phyloP scores from a whole-genome alignment of 2,888 invertebrate genomes.

The Chironomus riparius region DNA sequence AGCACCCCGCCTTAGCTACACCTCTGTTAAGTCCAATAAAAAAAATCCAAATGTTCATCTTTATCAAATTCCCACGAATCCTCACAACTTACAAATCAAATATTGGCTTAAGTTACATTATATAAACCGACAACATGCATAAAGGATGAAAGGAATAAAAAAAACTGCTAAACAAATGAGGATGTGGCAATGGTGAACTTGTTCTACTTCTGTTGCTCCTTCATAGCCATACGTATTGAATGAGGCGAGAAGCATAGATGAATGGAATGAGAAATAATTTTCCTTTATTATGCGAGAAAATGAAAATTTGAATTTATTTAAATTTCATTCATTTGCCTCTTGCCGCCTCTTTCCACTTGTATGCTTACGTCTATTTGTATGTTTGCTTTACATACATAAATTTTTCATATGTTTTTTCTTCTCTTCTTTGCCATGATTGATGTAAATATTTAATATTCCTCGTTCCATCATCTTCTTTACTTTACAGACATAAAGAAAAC shows the following conservation, averaged over 20 bases:
- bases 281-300: too few relatives aligned
- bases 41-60: too few relatives aligned
- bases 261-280: neutral
- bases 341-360: too few relatives aligned
- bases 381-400: neutral
- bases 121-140: neutral
- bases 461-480: neutral
- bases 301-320: too few relatives aligned
- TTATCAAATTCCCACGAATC: too few relatives aligned
- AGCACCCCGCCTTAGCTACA: too few relatives aligned
- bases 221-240: neutral
- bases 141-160: neutral
- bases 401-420: neutral
- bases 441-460: neutral
- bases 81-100: neutral
- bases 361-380: neutral
- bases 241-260: neutral
- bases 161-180: neutral
- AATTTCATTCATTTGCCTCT: too few relatives aligned
- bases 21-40: too few relatives aligned
- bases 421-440: neutral
- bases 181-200: too few relatives aligned
- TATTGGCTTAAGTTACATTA: neutral
- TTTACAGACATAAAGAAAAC: slow-evolving; percentile 55
- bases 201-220: too few relatives aligned